phyloP scores from a whole-genome alignment of 2,797 vertebrate genomes.

The Otolemur crassicaudatus region DNA sequence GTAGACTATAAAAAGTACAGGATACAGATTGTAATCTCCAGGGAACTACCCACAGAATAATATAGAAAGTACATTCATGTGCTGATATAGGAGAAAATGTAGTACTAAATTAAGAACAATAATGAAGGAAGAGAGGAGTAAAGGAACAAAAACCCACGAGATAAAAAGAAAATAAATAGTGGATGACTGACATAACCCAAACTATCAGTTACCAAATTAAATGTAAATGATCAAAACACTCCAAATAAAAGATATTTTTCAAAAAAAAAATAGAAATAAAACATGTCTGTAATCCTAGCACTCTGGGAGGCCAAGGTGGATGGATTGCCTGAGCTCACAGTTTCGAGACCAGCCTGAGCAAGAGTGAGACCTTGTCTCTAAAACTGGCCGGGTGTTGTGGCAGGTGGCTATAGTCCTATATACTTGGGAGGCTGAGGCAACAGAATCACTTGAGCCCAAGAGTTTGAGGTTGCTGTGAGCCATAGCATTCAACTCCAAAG shows the following conservation, averaged over 20 bases:
- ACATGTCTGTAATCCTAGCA: no score
- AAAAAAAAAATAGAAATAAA: no score
- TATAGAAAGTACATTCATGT: neutral
- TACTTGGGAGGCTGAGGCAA: no score
- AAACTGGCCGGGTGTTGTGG: no score
- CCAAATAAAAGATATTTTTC: neutral
- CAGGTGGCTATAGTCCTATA: no score
- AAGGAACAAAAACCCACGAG: neutral
- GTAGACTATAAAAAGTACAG: neutral
- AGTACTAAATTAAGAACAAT: constrained; percentile 26
- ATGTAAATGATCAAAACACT: neutral
- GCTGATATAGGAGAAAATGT: neutral
- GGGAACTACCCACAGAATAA: neutral
- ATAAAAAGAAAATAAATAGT: neutral
- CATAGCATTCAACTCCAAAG: no score
- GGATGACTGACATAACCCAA: neutral
- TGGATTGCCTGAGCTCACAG: no score
- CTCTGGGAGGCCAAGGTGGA: no score
- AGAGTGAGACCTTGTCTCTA: no score
- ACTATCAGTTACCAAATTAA: neutral
- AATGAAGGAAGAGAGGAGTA: neutral
- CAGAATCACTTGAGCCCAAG: no score
- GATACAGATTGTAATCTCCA: neutral
- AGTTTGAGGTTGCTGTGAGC: no score
- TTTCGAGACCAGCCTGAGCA: no score